Conservation (phyloP, 2,113 vertebrate species). For the Tympanuchus pallidicinctus region DNA sequence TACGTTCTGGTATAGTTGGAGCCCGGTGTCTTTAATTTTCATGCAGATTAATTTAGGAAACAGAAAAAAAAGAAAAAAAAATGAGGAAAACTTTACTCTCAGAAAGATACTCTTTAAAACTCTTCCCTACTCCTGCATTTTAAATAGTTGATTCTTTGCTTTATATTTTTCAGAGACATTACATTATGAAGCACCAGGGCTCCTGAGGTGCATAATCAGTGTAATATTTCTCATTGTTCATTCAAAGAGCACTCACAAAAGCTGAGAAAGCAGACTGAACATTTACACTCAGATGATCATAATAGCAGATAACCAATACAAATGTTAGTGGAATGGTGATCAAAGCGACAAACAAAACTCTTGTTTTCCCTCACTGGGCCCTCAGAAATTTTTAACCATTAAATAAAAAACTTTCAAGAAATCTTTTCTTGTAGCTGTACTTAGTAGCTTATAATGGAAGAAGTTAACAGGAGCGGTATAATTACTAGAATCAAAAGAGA, state of each 20-base stretch:
- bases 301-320: not conserved
- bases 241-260: not conserved
- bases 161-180: not conserved
- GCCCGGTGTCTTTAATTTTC: not conserved
- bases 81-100: not conserved
- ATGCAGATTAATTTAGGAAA: not conserved
- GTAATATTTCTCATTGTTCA: not conserved
- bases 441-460: not conserved
- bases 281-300: not conserved
- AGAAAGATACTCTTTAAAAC: not conserved
- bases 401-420: not conserved
- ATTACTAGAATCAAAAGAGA: conserved; percentile 20
- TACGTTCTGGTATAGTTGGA: not conserved
- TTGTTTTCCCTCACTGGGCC: not conserved
- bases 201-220: not conserved
- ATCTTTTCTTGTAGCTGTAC: not conserved
- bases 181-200: not conserved
- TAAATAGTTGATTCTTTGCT: not conserved
- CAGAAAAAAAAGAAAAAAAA: not conserved
- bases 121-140: fast-evolving
- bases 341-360: not conserved
- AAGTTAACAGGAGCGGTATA: conserved; percentile 11
- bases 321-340: not conserved
- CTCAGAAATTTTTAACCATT: not conserved
- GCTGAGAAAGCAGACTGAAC: not conserved